Evolutionary conservation across 2,113 vertebrate genomes (phyloP).

Genomic region (Hipposideros armiger): DNA sequence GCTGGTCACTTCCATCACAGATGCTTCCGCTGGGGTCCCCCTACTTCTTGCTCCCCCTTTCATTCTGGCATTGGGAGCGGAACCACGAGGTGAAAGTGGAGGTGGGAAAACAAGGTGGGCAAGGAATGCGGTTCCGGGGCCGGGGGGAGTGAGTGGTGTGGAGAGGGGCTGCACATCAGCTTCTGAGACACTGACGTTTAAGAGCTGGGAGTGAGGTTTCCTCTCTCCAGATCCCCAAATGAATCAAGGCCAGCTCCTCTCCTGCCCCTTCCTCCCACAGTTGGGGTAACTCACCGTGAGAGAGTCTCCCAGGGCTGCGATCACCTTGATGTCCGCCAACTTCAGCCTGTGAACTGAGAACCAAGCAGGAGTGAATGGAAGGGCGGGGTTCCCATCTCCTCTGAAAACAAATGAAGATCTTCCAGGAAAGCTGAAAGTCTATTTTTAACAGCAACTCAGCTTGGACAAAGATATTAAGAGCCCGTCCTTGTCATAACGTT

Average conservation of each 20-base stretch:
- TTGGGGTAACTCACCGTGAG: slow-evolving; percentile 91
- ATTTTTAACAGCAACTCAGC: not conserved
- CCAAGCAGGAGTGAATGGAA: not conserved
- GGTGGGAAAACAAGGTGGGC: not conserved
- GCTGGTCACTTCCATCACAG: not conserved
- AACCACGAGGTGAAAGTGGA: not conserved
- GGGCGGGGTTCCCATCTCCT: not conserved
- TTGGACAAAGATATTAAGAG: not conserved
- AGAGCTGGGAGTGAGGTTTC: not conserved
- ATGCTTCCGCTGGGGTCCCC: not conserved
- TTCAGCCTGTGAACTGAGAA: slow-evolving; percentile 94
- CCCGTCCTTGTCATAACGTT: not conserved
- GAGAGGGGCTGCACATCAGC: not conserved
- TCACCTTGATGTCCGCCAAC: slow-evolving; percentile 93
- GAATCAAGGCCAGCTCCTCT: not conserved
- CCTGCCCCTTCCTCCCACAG: not conserved
- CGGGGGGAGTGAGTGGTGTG: rapidly evolving
- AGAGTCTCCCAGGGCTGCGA: slow-evolving; percentile 96
- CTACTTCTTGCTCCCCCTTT: not conserved
- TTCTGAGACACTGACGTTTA: rapidly evolving
- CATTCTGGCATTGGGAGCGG: not conserved
- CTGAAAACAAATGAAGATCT: not conserved
- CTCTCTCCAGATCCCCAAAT: not conserved
- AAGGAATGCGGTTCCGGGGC: not conserved
- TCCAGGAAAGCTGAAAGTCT: not conserved